Evolutionary conservation across 2,113 vertebrate genomes (phyloP).

Genomic region (Cacatua alba): DNA sequence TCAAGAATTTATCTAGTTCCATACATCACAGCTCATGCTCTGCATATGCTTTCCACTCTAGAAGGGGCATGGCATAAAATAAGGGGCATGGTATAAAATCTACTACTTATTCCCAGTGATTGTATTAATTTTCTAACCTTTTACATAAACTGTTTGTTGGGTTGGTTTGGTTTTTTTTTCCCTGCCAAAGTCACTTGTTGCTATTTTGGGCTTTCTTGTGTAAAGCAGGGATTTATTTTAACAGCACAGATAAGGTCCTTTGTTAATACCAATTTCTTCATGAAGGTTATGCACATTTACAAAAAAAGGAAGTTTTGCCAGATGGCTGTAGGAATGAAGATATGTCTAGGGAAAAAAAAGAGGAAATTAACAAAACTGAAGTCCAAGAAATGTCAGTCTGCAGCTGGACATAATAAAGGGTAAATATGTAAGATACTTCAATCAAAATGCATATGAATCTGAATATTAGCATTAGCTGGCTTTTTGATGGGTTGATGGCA

Average conservation of each 20-base stretch:
- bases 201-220: neutral
- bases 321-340: neutral
- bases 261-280: neutral
- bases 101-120: neutral
- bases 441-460: neutral
- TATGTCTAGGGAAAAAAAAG: neutral
- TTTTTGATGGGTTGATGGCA: neutral
- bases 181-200: neutral
- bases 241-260: neutral
- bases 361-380: neutral
- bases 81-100: neutral
- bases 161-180: accelerated
- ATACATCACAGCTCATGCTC: neutral
- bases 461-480: neutral
- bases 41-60: neutral
- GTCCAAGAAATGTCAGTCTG: neutral
- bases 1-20: neutral
- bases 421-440: neutral
- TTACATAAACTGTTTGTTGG: neutral
- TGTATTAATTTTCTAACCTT: neutral
- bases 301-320: neutral
- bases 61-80: neutral
- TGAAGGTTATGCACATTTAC: neutral
- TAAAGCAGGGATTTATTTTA: neutral
- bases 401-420: neutral